Percentiles rank a stretch among this genome's conserved stretches.
Evolutionary conservation across 2,888 invertebrate genomes (phyloP).

Genomic region (Acholoe squamosa): DNA sequence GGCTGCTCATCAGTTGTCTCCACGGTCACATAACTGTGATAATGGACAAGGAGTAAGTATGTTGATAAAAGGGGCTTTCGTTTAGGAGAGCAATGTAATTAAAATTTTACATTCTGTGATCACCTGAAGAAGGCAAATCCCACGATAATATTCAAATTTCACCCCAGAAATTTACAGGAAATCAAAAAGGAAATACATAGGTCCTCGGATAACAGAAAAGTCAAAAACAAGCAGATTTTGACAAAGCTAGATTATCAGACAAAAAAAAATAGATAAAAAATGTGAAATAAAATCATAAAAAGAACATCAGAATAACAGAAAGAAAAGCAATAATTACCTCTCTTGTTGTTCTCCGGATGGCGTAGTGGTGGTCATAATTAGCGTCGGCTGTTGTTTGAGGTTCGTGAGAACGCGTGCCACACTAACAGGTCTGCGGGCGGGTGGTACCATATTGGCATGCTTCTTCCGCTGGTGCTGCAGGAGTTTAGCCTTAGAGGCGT

Average conservation of each 20-base stretch:
- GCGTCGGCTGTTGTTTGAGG: slow-evolving; percentile 31
- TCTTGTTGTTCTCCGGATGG: slow-evolving; percentile 30
- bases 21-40: neutral
- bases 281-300: no score
- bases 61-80: neutral
- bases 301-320: no score
- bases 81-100: no score
- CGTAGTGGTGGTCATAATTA: neutral
- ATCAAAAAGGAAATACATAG: no score
- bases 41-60: neutral
- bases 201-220: no score
- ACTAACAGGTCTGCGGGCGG: neutral
- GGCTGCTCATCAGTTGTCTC: slow-evolving; percentile 58
- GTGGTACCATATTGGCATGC: slow-evolving; percentile 78
- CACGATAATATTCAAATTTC: no score
- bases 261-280: no score
- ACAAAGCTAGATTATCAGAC: no score
- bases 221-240: no score
- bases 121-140: no score
- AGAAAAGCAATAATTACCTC: neutral
- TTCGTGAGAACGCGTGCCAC: neutral
- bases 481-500: slow-evolving; percentile 89
- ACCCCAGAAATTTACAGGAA: no score
- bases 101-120: no score
- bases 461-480: slow-evolving; percentile 85